Base-by-base conservation (phyloP, 2,888 invertebrate species). In the Megalurothrips usitatus region DNA sequence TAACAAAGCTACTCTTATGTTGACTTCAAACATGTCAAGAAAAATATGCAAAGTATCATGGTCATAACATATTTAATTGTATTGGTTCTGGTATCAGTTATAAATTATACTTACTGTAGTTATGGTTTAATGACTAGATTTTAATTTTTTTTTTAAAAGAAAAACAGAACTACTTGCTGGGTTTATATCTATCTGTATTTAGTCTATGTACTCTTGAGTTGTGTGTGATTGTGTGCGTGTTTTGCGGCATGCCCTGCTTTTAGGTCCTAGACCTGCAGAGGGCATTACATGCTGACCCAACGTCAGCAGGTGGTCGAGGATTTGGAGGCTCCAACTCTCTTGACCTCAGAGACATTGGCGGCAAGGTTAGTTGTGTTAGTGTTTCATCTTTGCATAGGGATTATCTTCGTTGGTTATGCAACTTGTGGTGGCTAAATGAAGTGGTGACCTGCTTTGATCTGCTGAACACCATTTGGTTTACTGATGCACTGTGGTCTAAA, bases 211-310 rank as follows among this genome's bases (percentile, higher is more conserved):
- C 14, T 9, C 49, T 26, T 49, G 75, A 43, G 79, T 79, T 79
- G 58, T 79, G 79, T 81, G 34, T 47, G 79, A 58, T 19, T n/a
- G 79, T 81, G 82, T 86, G 81, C 85, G 86, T 85, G 86, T 86
- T 19, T 28, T 52, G 79, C 19, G 47, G 43, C 68, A 75, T 75
- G 68, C 68, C 68, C 68, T 11, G 68, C 68, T 87, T 89, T 87
- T 90, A 94, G 94, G 94, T 94, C 89, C 91, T 93, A 91, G 93
- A 94, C 89, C 90, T 94, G 88, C 92, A 93, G 89, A 91, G 93
- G 88, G 93, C 93, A 87, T 92, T 94, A 88, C 94, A 94, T 89
- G 94, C 93, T 84, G 92, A 92, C 88, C 91, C 91, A 88, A 87
- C 89, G 88, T 89, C 90, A 87, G 85, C 88, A 88, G 87, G 86